Evolutionary conservation across 2,113 vertebrate species (phyloP).

Genomic region (Notarius lentiginosus): DNA sequence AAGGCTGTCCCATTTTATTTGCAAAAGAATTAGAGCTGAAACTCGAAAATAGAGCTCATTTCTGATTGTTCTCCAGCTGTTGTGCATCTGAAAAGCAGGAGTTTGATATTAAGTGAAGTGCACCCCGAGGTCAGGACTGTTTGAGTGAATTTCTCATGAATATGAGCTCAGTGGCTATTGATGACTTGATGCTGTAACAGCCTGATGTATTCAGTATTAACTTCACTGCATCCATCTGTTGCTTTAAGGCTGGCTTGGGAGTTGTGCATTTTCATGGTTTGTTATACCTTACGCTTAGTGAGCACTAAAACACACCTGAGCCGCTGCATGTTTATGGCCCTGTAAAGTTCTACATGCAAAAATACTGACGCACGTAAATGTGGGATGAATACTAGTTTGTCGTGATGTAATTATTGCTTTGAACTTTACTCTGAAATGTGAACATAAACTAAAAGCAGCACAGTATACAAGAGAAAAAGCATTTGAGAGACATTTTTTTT

Average conservation of each 20-base stretch:
- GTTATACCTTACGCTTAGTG: constrained; percentile 21
- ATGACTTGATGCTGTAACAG: not conserved
- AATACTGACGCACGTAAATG: not conserved
- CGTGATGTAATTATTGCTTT: not conserved
- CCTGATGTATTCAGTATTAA: not conserved
- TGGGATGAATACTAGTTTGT: not conserved
- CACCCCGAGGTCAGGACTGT: not conserved
- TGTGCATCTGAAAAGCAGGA: constrained; percentile 2
- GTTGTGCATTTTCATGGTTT: not conserved
- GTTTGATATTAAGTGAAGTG: constrained; percentile 11
- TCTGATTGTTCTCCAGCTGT: not conserved
- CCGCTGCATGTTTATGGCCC: constrained; percentile 28
- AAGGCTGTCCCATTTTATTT: not conserved
- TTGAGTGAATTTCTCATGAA: constrained; percentile 25
- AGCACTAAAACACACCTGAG: constrained; percentile 45
- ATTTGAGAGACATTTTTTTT: too few species aligned
- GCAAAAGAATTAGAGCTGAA: not conserved
- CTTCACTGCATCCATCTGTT: constrained; percentile 28
- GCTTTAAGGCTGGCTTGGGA: constrained; percentile 24
- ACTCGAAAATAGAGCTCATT: not conserved
- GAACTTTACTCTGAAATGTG: not conserved
- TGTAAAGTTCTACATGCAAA: constrained; percentile 29
- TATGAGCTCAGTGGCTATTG: not conserved
- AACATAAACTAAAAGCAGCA: not conserved
- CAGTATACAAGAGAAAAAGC: not conserved